Conservation (phyloP, 2,888 invertebrate species). For the Augochlorella aurata region DNA sequence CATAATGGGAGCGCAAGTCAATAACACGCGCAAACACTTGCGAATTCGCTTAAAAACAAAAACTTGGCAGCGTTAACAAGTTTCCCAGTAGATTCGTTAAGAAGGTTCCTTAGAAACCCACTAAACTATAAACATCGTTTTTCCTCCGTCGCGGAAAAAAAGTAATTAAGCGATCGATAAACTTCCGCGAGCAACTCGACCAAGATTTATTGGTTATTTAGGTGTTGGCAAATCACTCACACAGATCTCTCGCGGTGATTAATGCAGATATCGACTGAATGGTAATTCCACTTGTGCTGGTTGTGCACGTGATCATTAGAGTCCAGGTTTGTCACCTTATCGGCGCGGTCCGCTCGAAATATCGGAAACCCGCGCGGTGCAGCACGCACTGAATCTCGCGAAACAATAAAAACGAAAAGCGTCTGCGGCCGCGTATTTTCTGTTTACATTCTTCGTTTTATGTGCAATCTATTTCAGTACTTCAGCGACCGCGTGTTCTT, state of each 20-base stretch:
- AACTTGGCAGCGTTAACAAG: background rate
- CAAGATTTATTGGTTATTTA: slow-evolving; percentile 15
- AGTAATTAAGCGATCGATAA: background rate
- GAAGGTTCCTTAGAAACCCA: background rate
- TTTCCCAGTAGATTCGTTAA: too few species aligned
- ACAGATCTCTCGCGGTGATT: background rate
- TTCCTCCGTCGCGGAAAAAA: background rate
- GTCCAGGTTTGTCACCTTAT: background rate
- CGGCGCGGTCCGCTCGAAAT: background rate
- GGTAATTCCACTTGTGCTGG: background rate
- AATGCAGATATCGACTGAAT: slow-evolving; percentile 2
- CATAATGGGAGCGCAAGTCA: background rate
- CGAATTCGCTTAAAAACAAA: background rate
- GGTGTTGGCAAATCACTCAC: background rate
- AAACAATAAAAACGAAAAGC: background rate
- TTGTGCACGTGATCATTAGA: background rate
- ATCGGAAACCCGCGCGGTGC: background rate
- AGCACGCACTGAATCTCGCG: background rate
- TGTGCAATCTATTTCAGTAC: background rate
- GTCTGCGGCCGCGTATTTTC: background rate
- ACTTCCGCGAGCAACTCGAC: background rate
- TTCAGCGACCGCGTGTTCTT: background rate
- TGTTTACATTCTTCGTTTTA: slow-evolving; percentile 5
- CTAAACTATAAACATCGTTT: background rate
- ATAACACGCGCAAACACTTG: background rate